Conservation (phyloP, 2,113 vertebrate genomes). For the Phrynosoma blainvillii region DNA sequence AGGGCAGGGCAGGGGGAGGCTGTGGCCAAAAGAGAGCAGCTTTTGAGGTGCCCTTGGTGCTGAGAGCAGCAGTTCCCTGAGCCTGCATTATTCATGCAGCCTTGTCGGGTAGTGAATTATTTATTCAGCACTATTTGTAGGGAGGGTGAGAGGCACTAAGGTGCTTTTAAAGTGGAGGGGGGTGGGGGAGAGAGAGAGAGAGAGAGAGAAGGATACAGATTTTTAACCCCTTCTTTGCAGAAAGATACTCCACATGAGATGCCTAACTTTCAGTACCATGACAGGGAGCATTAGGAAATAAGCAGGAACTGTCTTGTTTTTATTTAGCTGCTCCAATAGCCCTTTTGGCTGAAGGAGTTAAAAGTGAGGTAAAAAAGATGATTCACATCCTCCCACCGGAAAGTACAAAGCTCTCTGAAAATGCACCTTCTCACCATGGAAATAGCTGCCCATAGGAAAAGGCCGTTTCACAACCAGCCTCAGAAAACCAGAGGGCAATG, state of each 20-base stretch:
- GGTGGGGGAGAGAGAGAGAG: no score
- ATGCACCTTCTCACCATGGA: not conserved
- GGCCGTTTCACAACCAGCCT: not conserved
- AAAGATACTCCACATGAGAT: not conserved
- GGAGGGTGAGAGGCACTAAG: constrained; percentile 3
- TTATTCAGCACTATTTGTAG: constrained; percentile 32
- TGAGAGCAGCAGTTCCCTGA: constrained; percentile 15
- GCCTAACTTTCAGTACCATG: not conserved
- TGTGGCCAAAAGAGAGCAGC: constrained; percentile 3
- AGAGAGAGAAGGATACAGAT: not conserved
- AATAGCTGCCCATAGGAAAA: not conserved
- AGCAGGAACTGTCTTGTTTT: not conserved
- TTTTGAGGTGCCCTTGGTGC: constrained; percentile 27
- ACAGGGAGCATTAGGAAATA: not conserved
- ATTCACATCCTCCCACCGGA: not conserved
- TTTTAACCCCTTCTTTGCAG: not conserved
- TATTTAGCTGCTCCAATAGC: not conserved
- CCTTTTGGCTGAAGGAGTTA: not conserved
- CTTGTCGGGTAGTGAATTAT: constrained; percentile 26
- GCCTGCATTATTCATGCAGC: constrained; percentile 25
- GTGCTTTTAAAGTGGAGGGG: not conserved
- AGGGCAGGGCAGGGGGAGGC: no score
- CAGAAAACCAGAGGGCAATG: not conserved
- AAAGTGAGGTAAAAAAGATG: not conserved
- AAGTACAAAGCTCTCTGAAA: not conserved